Percentiles rank a stretch among this genome's conserved stretches.
Conservation (phyloP, 2,888 invertebrate species). For the Chloroclysta siterata region DNA sequence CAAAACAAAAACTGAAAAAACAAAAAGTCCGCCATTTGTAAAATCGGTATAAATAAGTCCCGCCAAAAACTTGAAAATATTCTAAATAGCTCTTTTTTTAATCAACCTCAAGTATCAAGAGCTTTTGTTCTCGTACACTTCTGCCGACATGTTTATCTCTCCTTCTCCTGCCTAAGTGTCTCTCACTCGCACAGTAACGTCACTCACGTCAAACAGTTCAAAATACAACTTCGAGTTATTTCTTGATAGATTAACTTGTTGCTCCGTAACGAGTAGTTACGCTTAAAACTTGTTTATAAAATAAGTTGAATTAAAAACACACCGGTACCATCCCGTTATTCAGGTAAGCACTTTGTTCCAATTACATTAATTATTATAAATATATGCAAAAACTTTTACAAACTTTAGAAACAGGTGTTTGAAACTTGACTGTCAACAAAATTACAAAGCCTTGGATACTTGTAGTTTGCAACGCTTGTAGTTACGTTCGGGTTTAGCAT, state of each 20-base stretch:
- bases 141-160: not conserved
- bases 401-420: constrained; percentile 35
- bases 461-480: constrained; percentile 23
- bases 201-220: constrained; percentile 55
- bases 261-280: constrained; percentile 40
- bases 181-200: constrained; percentile 51
- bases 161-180: not conserved
- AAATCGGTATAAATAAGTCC: not conserved
- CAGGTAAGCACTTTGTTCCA: constrained; percentile 35
- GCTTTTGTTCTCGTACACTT: not conserved
- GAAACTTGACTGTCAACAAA: constrained; percentile 15
- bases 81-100: too few species aligned
- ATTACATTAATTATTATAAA: constrained; percentile 11
- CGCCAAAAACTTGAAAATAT: not conserved
- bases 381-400: constrained; percentile 8
- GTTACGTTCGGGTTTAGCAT: constrained; percentile 31
- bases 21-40: too few species aligned
- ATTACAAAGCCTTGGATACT: constrained; percentile 20
- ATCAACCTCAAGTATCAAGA: constrained; percentile 20
- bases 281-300: constrained; percentile 37
- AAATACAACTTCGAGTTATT: constrained; percentile 61
- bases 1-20: too few species aligned
- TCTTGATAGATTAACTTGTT: constrained; percentile 53
- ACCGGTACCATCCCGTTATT: constrained; percentile 5
- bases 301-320: constrained; percentile 15